Percentiles rank a stretch among this genome's conserved stretches.
These are phyloP conservation scores for Cataglyphis hispanica DNA, from an alignment of 1,140 invertebrate genomes.

Conservation along the genomic window DNA sequence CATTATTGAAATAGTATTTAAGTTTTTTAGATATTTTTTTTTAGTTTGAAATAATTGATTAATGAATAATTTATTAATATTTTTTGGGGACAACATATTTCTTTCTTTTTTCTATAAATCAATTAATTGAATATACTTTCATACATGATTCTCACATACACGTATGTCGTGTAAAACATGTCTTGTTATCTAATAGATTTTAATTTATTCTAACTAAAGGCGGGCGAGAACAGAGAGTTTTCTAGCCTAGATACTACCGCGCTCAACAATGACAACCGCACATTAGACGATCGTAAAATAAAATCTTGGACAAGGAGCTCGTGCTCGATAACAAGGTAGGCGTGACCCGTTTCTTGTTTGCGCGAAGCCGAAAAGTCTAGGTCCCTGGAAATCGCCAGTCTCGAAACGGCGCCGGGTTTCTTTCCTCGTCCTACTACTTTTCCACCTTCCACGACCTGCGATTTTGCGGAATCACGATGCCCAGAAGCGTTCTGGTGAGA, in stretches of 20 bases:
- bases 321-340: conserved; percentile 70
- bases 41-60: background rate
- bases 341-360: conserved; percentile 37
- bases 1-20: too few relatives aligned
- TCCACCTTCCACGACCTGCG: background rate
- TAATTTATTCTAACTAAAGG: too few relatives aligned
- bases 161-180: background rate
- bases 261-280: conserved; percentile 31
- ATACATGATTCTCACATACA: background rate
- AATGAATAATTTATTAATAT: background rate
- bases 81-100: background rate
- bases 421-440: conserved; percentile 1
- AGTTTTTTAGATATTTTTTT: too few relatives aligned
- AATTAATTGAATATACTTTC: background rate
- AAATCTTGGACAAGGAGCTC: conserved; percentile 48
- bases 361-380: conserved; percentile 20
- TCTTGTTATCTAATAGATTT: too few relatives aligned
- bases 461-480: conserved; percentile 55
- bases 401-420: conserved; percentile 1
- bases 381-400: conserved; percentile 11
- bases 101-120: background rate
- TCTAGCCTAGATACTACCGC: background rate
- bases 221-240: background rate
- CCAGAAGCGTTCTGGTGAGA: conserved; percentile 1
- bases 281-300: conserved; percentile 60